Evolutionary conservation across 2,797 vertebrate species (phyloP).

Genomic region (Rhinogobio ventralis): DNA sequence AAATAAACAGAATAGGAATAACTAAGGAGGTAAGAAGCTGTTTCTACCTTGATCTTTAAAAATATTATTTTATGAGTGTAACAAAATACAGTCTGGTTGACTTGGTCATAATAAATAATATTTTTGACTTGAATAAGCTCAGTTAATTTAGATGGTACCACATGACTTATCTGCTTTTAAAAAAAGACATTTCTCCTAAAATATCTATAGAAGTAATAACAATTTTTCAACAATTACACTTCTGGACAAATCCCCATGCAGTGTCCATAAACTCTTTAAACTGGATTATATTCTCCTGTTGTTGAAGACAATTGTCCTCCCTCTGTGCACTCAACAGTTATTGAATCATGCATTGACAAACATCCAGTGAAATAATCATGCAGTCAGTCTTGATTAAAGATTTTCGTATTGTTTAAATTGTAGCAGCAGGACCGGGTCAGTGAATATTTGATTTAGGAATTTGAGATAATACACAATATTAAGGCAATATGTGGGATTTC

Average conservation of each 20-base stretch:
- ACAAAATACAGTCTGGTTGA: neutral
- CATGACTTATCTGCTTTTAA: neutral
- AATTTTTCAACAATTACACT: conserved; percentile 30
- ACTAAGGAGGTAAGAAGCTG: neutral
- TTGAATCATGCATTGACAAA: conserved; percentile 40
- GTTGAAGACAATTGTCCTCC: conserved; percentile 19
- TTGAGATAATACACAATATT: conserved; percentile 69
- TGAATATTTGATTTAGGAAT: conserved; percentile 25
- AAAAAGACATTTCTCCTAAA: neutral
- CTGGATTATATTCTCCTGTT: conserved; percentile 38
- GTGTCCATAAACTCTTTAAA: conserved; percentile 39
- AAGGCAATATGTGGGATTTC: conserved; percentile 71
- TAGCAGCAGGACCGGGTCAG: conserved; percentile 43
- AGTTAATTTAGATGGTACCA: neutral
- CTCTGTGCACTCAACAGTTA: conserved; percentile 27
- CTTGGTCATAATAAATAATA: neutral
- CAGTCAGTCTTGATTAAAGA: conserved; percentile 41
- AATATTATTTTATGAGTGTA: neutral
- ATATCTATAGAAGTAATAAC: conserved; percentile 1
- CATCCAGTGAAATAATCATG: conserved; percentile 25
- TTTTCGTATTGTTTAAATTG: conserved; percentile 63
- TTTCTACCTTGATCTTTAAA: conserved; percentile 2
- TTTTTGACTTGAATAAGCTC: neutral
- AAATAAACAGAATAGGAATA: neutral
- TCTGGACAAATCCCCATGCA: conserved; percentile 9